Conservation (phyloP, 2,888 invertebrate genomes). For the Actias luna region DNA sequence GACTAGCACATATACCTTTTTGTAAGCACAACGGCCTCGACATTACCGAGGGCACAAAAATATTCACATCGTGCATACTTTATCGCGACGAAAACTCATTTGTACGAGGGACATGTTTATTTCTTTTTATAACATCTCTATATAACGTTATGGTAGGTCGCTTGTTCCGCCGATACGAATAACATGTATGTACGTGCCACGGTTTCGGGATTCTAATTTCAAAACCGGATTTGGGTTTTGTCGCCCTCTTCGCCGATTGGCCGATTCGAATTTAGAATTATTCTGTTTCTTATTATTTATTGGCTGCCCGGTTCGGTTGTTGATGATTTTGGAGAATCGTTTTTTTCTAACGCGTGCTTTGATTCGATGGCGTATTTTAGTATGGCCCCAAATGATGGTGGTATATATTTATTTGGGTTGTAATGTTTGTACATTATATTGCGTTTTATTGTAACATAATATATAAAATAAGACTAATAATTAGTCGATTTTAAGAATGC, state of each 20-base stretch:
- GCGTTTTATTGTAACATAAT: too few relatives aligned
- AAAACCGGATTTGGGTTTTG: constrained; percentile 53
- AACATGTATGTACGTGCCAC: constrained; percentile 47
- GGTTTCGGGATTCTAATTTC: constrained; percentile 67
- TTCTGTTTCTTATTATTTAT: constrained; percentile 20
- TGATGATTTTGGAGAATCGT: neutral
- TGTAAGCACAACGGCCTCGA: neutral
- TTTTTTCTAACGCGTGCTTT: neutral
- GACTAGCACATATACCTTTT: neutral
- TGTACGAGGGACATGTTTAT: constrained; percentile 37
- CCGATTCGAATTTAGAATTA: constrained; percentile 22
- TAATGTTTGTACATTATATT: too few relatives aligned
- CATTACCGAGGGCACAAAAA: neutral
- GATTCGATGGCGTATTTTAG: neutral
- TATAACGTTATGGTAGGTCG: constrained; percentile 66
- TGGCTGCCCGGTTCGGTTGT: neutral
- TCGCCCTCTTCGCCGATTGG: constrained; percentile 39
- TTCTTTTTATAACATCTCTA: constrained; percentile 32
- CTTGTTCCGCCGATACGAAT: constrained; percentile 26
- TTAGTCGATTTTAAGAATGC: neutral
- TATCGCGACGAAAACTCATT: constrained; percentile 16
- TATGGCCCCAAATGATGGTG: too few relatives aligned
- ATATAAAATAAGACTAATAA: neutral
- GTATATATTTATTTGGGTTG: too few relatives aligned
- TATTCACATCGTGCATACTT: constrained; percentile 13